Percentiles rank a stretch among this genome's conserved stretches.
These are phyloP conservation scores for Botrylloides violaceus DNA, from an alignment of 23 tunicate species.

Conservation along the genomic window DNA sequence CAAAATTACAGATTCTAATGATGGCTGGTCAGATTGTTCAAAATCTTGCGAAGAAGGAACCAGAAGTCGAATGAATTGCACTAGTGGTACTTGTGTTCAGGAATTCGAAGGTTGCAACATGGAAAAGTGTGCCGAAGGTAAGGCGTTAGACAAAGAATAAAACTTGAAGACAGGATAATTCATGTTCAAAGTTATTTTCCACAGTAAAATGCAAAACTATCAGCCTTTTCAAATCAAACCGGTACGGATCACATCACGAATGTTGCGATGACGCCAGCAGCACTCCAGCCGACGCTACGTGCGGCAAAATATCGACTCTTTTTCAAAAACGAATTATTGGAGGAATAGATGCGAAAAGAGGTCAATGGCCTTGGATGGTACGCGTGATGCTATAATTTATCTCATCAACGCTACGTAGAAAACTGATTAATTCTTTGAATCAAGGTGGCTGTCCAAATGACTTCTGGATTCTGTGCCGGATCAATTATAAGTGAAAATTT, in stretches of 20 bases:
- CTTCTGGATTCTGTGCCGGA: background rate
- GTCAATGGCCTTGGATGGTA: conserved; percentile 14
- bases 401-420: background rate
- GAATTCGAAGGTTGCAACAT: conserved; percentile 18
- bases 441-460: background rate
- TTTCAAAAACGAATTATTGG: background rate
- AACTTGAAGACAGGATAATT: no score
- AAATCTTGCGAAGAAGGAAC: conserved; percentile 22
- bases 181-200: no score
- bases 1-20: no score
- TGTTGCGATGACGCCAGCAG: background rate
- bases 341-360: background rate
- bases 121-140: background rate
- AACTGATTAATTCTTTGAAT: background rate
- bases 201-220: background rate
- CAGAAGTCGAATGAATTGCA: background rate
- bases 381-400: background rate
- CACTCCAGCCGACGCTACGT: background rate
- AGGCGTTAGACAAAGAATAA: background rate
- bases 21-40: conserved; percentile 14
- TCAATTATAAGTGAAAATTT: background rate
- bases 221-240: background rate
- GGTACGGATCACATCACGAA: background rate
- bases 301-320: background rate
- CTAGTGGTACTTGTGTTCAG: background rate